Percentiles rank a stretch among this genome's conserved stretches.
Conservation (phyloP, 1,140 invertebrate genomes). For the Augochlora pura region DNA sequence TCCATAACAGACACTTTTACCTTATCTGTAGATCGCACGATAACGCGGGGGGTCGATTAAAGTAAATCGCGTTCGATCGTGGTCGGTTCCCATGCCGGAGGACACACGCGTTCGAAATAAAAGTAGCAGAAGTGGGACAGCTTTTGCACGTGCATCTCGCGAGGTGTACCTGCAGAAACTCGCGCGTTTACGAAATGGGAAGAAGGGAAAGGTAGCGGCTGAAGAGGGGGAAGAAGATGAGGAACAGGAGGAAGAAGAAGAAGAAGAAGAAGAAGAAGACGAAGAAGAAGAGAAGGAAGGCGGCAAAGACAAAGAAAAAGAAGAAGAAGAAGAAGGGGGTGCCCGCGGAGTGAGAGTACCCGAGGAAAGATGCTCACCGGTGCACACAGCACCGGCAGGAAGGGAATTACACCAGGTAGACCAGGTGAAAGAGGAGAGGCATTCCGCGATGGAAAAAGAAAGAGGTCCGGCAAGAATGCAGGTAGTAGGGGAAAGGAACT, state of each 20-base stretch:
- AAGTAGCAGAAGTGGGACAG: constrained; percentile 37
- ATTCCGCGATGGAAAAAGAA: neutral
- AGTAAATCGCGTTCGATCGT: no score
- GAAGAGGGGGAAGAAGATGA: no score
- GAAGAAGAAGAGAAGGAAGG: neutral
- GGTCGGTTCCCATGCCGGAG: neutral
- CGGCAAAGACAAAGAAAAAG: no score
- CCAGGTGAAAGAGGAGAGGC: constrained; percentile 9
- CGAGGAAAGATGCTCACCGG: constrained; percentile 23
- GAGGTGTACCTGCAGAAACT: constrained; percentile 11
- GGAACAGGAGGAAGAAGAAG: neutral
- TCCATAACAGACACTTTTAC: no score
- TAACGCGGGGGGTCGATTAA: no score
- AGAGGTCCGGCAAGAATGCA: neutral
- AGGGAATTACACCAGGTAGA: constrained; percentile 38
- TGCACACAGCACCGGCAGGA: neutral
- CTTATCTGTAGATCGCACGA: no score
- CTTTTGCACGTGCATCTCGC: constrained; percentile 27
- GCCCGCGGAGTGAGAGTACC: constrained; percentile 50
- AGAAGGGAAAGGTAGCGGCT: constrained; percentile 9
- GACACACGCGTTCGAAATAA: constrained; percentile 8
- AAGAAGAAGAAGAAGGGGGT: constrained; percentile 19
- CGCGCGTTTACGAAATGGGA: constrained; percentile 19
- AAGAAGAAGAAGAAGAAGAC: neutral
- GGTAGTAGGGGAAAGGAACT: neutral